Percentiles rank a stretch among this genome's conserved stretches.
These are phyloP conservation scores for Merops nubicus DNA, from an alignment of 2,113 vertebrate genomes.

Conservation along the genomic window DNA sequence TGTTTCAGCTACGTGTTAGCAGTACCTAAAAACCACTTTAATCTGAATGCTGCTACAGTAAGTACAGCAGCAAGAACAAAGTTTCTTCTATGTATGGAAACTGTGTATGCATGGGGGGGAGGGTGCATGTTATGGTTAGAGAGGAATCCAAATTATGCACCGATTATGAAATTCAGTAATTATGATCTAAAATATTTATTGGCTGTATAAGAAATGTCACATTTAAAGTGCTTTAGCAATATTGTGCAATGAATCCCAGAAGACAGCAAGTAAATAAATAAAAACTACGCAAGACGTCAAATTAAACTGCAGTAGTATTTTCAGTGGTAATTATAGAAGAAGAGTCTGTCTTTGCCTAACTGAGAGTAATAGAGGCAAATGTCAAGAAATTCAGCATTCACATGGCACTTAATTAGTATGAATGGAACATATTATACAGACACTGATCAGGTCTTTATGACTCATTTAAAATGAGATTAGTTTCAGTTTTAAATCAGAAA, in stretches of 20 bases:
- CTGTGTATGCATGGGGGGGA: fast-evolving
- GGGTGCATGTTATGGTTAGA: neutral
- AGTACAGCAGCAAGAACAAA: neutral
- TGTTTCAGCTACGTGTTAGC: neutral
- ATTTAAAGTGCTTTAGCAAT: neutral
- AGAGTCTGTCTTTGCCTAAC: neutral
- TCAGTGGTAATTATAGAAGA: neutral
- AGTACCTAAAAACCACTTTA: neutral
- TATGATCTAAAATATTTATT: neutral
- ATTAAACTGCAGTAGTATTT: neutral
- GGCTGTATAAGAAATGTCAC: neutral
- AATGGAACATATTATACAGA: constrained; percentile 48
- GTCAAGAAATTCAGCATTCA: constrained; percentile 48
- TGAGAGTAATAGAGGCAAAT: constrained; percentile 9
- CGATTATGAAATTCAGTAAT: neutral
- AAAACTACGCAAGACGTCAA: neutral
- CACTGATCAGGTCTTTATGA: constrained; percentile 45
- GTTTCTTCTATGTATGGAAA: neutral
- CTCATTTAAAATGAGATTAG: constrained; percentile 41
- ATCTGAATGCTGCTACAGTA: neutral
- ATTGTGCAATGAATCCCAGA: neutral
- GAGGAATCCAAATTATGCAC: neutral
- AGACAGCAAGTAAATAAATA: neutral
- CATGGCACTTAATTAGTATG: constrained; percentile 21
- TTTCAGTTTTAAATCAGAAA: constrained; percentile 5